These are phyloP conservation scores for Poeciliopsis presidionis DNA, from an alignment of 2,797 vertebrate species.

Conservation along the genomic window DNA sequence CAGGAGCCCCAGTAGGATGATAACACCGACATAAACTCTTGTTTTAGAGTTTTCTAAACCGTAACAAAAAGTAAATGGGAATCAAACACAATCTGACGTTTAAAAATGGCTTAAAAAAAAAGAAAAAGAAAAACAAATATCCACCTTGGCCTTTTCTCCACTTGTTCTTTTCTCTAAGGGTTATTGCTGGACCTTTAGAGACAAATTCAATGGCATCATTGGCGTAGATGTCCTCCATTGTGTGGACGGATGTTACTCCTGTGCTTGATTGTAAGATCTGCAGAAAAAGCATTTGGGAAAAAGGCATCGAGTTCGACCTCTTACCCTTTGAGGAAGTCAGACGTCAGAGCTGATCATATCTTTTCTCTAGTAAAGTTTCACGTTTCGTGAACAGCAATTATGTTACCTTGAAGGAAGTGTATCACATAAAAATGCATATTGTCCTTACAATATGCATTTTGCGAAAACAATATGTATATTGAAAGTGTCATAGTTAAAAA, in stretches of 20 bases:
- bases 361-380: background rate
- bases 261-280: background rate
- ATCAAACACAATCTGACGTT: background rate
- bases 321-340: background rate
- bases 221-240: constrained; percentile 26
- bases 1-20: constrained; percentile 29
- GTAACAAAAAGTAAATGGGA: background rate
- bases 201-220: background rate
- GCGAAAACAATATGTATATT: no score
- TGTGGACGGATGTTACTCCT: background rate
- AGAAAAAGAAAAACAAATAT: background rate
- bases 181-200: background rate
- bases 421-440: background rate
- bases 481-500: background rate
- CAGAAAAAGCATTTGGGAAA: background rate
- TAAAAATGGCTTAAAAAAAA: background rate
- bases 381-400: background rate
- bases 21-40: background rate
- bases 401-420: background rate
- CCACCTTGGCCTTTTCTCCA: background rate
- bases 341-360: no score
- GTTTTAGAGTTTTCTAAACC: background rate
- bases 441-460: background rate
- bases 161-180: constrained; percentile 5
- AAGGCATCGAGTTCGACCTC: no score